Evolutionary conservation across 2,113 vertebrate genomes (phyloP).

Genomic region (Turdus rufiventris): DNA sequence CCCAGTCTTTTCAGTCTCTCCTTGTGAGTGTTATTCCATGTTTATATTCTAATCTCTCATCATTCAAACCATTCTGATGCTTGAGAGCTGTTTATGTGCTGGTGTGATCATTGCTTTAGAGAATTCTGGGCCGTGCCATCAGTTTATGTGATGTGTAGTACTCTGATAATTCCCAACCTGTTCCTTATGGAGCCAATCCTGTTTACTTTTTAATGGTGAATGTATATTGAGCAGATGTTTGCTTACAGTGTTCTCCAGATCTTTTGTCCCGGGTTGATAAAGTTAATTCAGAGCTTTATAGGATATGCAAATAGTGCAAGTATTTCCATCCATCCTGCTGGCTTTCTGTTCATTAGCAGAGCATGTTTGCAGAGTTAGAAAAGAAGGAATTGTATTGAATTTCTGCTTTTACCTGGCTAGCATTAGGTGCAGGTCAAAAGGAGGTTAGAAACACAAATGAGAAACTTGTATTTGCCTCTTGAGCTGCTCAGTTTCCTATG

Average conservation of each 20-base stretch:
- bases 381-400: neutral
- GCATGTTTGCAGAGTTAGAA: neutral
- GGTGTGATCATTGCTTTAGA: neutral
- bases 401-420: neutral
- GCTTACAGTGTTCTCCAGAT: constrained; percentile 53
- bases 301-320: neutral
- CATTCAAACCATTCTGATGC: neutral
- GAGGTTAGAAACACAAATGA: neutral
- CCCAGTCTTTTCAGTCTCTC: neutral
- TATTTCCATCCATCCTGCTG: neutral
- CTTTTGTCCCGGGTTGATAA: constrained; percentile 46
- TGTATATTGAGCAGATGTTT: constrained; percentile 61
- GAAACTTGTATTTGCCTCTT: neutral
- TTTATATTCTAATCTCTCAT: neutral
- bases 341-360: neutral
- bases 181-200: constrained; percentile 44
- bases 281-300: constrained; percentile 47
- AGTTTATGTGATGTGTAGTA: neutral
- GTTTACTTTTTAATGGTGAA: constrained; percentile 44
- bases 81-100: neutral
- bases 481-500: neutral
- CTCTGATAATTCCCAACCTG: constrained; percentile 52
- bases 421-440: neutral
- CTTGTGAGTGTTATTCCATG: neutral
- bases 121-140: neutral